Evolutionary conservation across 1,140 invertebrate genomes (phyloP).

Genomic region (Temnothorax nylanderi): DNA sequence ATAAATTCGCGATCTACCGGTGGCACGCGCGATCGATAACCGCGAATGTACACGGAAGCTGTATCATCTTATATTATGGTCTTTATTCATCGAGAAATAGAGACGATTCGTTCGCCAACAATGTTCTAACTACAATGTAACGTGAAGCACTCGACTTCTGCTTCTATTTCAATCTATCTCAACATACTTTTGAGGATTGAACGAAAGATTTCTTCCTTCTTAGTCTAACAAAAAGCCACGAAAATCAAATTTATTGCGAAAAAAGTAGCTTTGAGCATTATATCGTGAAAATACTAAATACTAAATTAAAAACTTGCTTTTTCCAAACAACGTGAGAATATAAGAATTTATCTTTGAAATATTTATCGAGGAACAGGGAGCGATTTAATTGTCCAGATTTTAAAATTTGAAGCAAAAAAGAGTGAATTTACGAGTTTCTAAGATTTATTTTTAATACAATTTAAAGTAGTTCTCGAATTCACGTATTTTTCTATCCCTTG

Average conservation of each 20-base stretch:
- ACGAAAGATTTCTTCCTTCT: neutral
- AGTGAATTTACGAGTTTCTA: neutral
- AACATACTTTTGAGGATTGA: neutral
- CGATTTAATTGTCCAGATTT: neutral
- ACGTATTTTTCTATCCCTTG: neutral
- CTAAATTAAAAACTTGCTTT: slow-evolving; percentile 8
- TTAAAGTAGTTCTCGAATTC: neutral
- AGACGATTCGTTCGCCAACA: neutral
- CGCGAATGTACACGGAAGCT: neutral
- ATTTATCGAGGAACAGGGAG: neutral
- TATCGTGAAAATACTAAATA: neutral
- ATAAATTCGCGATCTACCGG: neutral
- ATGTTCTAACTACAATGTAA: neutral
- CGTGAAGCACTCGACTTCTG: neutral
- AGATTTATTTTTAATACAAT: neutral
- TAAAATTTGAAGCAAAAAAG: neutral
- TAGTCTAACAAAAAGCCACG: neutral
- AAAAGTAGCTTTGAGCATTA: neutral
- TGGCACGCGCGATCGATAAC: neutral
- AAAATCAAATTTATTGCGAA: neutral
- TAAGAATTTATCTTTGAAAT: neutral
- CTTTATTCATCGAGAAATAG: slow-evolving; percentile 2
- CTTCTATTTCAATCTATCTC: neutral
- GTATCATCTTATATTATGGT: neutral
- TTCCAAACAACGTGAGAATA: neutral